Evolutionary conservation across 1,140 invertebrate species (phyloP), one percentile per base, ranked within the genome.

Genomic region (Bombus confusus): DNA sequence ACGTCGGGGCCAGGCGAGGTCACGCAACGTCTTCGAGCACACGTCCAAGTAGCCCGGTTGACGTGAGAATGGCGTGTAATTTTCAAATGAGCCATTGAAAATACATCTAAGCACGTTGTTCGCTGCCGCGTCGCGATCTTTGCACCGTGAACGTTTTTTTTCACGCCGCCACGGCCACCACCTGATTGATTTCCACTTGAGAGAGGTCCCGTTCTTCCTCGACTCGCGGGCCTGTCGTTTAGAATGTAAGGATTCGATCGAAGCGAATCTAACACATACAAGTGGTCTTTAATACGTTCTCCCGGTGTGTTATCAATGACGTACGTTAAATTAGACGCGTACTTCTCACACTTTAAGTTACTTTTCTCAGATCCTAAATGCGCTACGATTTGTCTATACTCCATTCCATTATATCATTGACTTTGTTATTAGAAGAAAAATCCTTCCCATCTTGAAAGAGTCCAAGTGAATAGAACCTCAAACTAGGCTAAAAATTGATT

Each of bases 21-120:
- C 89, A 90, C 89, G 89, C 88, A 62, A 90, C 68, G 68, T 72
- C 85, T 84, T 85, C 62, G 78, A 66, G 22, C 28, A 37, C 75
- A 89, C 85, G 85, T 87, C 78, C 82, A 69, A 62, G 86, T 82
- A 80, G 66, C 86, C 74, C 62, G 80, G 74, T 64, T 87, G 86
- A 82, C 88, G 86, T 69, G 82, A 90, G 88, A 87, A 81, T 90
- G 88, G 72, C 88, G 85, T 90, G 88, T 89, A 90, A 89, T 89
- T 89, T 89, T 90, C 88, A 89, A 90, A 90, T 81, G 86, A 87
- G 80, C 75, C 82, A 90, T 90, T 87, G 69, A 80, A 85, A 85
- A 85, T 78, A 78, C 78, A 81, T 77, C 57, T 64, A 90, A 66
- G 64, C 81, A 39, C 74, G 22, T 39, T 57, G 62, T 34, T 77